Conservation (phyloP, 2,113 vertebrate genomes). For the Malaclemys terrapin region DNA sequence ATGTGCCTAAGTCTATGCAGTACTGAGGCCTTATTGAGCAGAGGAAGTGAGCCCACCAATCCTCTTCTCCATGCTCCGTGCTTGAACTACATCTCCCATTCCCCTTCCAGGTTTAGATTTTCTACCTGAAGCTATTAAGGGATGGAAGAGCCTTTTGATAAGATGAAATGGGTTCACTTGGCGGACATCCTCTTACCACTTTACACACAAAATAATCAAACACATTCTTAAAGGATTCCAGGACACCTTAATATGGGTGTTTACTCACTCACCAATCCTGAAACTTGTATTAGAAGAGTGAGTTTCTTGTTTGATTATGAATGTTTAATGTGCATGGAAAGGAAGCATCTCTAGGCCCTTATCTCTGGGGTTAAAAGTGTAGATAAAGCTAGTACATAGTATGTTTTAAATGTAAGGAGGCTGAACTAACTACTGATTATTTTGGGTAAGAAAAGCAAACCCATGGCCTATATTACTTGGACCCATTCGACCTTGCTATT, state of each 20-base stretch:
- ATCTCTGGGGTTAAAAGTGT: not conserved
- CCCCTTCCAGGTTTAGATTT: not conserved
- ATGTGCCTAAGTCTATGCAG: not conserved
- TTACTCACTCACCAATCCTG: not conserved
- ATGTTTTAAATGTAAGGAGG: not conserved
- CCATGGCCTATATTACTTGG: not conserved
- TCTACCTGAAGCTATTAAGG: not conserved
- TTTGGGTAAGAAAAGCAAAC: not conserved
- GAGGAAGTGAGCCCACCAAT: not conserved
- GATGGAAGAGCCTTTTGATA: not conserved
- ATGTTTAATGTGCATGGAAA: not conserved
- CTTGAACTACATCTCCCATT: not conserved
- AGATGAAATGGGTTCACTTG: not conserved
- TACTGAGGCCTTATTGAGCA: not conserved
- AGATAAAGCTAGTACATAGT: not conserved
- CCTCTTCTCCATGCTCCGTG: not conserved
- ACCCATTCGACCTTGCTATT: not conserved
- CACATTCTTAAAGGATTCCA: not conserved
- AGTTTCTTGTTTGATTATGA: not conserved
- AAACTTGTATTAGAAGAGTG: not conserved
- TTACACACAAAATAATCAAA: not conserved
- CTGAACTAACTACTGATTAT: not conserved
- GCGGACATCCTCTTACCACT: not conserved
- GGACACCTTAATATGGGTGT: not conserved
- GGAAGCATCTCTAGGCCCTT: not conserved